A percentile compares a stretch with the other conserved stretches of the same genome.
These are phyloP conservation scores for Actenoides lindsayi DNA, from an alignment of 2,113 vertebrate species.

Conservation along the genomic window DNA sequence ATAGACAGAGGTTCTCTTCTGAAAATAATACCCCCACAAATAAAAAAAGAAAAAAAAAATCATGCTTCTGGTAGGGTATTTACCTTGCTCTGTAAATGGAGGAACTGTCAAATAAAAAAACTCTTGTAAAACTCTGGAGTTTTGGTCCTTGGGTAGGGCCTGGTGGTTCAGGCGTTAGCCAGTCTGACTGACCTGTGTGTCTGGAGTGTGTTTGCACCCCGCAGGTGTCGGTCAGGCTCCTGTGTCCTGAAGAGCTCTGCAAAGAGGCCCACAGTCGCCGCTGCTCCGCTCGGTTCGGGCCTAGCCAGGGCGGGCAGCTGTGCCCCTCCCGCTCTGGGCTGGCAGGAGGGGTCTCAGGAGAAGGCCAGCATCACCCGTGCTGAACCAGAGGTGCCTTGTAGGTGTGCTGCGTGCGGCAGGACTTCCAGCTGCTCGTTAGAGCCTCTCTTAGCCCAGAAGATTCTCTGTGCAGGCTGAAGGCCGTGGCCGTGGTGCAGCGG, in stretches of 20 bases:
- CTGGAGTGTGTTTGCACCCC: not conserved
- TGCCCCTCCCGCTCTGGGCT: not conserved
- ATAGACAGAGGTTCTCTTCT: not conserved
- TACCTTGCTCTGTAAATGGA: not conserved
- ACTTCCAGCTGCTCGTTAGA: not conserved
- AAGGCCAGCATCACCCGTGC: accelerated
- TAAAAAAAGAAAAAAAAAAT: not conserved
- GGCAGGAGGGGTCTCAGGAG: not conserved
- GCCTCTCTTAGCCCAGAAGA: not conserved
- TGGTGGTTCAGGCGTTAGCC: not conserved
- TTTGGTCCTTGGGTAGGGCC: not conserved
- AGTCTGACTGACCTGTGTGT: not conserved
- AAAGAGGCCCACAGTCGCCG: accelerated
- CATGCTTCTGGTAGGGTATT: not conserved
- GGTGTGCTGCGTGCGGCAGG: not conserved
- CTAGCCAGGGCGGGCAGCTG: not conserved
- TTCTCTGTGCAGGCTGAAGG: not conserved
- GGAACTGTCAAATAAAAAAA: not conserved
- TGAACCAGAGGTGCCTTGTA: not conserved
- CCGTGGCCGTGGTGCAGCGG: not conserved
- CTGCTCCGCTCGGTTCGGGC: not conserved
- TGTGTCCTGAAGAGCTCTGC: not conserved
- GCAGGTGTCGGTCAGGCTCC: accelerated
- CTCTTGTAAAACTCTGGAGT: not conserved
- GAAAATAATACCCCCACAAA: not conserved